phyloP scores from a whole-genome alignment of 2,113 vertebrate genomes.

The Lanius ludovicianus region DNA sequence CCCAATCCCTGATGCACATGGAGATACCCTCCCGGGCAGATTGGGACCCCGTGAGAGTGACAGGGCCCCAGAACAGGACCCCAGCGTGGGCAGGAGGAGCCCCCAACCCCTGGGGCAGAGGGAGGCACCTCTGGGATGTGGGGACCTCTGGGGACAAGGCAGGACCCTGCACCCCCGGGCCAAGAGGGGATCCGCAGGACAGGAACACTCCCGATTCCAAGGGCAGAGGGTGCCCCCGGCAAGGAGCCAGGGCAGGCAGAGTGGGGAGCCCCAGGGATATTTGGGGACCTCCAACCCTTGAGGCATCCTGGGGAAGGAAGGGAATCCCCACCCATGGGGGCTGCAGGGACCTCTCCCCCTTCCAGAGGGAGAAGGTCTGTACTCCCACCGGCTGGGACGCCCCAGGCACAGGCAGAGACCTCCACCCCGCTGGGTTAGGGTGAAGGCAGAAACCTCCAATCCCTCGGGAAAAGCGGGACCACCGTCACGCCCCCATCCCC shows the following conservation, averaged over 20 bases:
- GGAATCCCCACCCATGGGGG: background rate
- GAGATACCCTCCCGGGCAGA: background rate
- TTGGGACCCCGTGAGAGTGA: fast-evolving
- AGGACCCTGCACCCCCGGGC: background rate
- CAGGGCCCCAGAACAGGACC: background rate
- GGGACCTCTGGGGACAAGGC: background rate
- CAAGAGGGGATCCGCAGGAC: fast-evolving
- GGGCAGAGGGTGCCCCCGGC: background rate
- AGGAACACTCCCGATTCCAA: too few relatives aligned
- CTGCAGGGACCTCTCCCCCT: background rate
- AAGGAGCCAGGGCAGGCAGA: background rate
- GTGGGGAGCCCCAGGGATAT: background rate
- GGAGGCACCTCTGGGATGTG: background rate
- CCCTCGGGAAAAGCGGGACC: background rate
- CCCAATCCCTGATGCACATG: fast-evolving
- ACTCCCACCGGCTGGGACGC: background rate
- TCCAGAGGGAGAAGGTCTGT: background rate
- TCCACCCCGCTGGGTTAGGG: background rate
- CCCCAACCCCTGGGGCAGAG: background rate
- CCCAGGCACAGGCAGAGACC: background rate
- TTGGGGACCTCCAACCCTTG: background rate
- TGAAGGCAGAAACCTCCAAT: background rate
- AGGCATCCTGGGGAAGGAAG: fast-evolving
- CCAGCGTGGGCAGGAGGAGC: background rate
- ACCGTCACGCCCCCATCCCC: background rate